These are phyloP conservation scores for Euschistus heros DNA, from an alignment of 1,140 invertebrate genomes.

Conservation along the genomic window DNA sequence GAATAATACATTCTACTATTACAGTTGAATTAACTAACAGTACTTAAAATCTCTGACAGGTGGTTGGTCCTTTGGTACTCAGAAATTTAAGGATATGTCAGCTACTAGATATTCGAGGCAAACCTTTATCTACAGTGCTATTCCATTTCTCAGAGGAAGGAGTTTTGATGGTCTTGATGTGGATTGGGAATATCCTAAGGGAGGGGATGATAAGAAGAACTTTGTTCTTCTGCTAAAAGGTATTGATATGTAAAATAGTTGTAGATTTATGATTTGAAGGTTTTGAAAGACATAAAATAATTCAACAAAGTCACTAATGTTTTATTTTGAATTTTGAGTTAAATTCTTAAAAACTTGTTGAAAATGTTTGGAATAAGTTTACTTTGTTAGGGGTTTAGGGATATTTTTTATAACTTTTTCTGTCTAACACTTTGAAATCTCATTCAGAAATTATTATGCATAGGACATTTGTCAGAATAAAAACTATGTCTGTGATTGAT, in stretches of 20 bases:
- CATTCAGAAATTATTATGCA: too few species aligned
- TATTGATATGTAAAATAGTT: conserved; percentile 37
- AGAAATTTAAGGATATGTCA: conserved; percentile 90
- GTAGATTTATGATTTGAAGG: too few species aligned
- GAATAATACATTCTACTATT: neutral
- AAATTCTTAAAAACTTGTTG: too few species aligned
- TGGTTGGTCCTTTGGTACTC: conserved; percentile 91
- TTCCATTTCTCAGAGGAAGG: conserved; percentile 75
- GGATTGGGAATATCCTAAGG: conserved; percentile 96
- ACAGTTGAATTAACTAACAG: neutral
- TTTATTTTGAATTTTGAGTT: too few species aligned
- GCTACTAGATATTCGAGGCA: conserved; percentile 75
- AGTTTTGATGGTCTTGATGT: conserved; percentile 86
- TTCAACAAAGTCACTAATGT: too few species aligned
- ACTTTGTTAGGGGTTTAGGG: too few species aligned
- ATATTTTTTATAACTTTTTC: too few species aligned
- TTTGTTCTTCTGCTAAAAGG: conserved; percentile 82
- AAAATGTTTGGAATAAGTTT: too few species aligned
- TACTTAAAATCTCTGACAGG: conserved; percentile 39
- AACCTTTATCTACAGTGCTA: conserved; percentile 88
- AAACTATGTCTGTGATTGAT: too few species aligned
- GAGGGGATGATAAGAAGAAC: conserved; percentile 85
- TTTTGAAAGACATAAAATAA: too few species aligned
- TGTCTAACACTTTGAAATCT: too few species aligned
- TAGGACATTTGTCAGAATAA: too few species aligned